Base-by-base conservation (phyloP, 2,113 vertebrate species). In the Dicaeum eximium region DNA sequence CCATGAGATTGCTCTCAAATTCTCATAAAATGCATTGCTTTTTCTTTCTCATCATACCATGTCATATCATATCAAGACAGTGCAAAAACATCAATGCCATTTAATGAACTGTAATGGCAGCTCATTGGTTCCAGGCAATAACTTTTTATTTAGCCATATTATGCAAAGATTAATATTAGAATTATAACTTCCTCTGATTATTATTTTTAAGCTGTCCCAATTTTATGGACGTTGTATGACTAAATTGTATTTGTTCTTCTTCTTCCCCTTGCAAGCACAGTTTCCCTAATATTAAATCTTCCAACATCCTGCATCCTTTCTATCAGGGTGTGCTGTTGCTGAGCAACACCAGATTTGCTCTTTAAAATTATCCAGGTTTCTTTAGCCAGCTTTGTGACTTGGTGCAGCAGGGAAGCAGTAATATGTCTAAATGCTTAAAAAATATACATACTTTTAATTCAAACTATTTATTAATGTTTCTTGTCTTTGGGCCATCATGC, bases 281-380 rank as follows among this genome's bases (percentile, higher is more conserved):
- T 88, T 77, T 97, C 92, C 86, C 93, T 95, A 95, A 97, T 97
- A 97, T 97, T 97, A 97, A 97, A 97, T 95, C 96, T 95, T 93
- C 91, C 93, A 95, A 77, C 96, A 95, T 92, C 81, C 95, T 93
- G 88, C 95, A 88, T 97, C 93, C 92, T 97, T 97, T 97, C 94
- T 97, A 94, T 95, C 95, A 95, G 95, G 80, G 88, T 97, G 97
- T 97, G 97, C 97, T 97, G 97, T 97, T 97, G 97, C 97, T 97
- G 92, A 95, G 97, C 97, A 97, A 97, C 97, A 93, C 93, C 93
- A 97, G 96, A 97, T 97, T 97, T 97, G 95, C 96, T 97, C 95
- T 97, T 97, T 97, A 96, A 96, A 97, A 97, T 97, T 95, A 97
- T 95, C 95, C 92, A 96, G 94, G 92, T 95, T 96, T 95, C 95